Conservation (phyloP, 2,888 invertebrate species). For the Spilosoma lubricipeda region DNA sequence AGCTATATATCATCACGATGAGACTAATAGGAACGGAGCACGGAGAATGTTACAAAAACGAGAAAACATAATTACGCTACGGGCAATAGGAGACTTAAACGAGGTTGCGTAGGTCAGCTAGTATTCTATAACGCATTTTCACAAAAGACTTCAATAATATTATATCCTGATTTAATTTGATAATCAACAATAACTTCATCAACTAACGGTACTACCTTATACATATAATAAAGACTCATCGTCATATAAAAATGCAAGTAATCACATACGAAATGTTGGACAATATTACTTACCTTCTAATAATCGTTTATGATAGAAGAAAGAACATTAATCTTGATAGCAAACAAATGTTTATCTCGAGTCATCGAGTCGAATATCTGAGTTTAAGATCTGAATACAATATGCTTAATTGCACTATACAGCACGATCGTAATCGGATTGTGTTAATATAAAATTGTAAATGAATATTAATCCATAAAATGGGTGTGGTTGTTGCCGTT, state of each 20-base stretch:
- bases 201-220: background rate
- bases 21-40: too few species aligned
- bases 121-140: background rate
- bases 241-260: slow-evolving; percentile 43
- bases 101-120: too few species aligned
- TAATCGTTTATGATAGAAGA: slow-evolving; percentile 45
- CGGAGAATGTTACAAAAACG: too few species aligned
- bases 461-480: slow-evolving; percentile 23
- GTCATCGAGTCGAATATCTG: slow-evolving; percentile 67
- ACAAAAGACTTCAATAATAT: background rate
- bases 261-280: slow-evolving; percentile 39
- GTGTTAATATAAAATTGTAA: slow-evolving; percentile 41
- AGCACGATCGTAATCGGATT: slow-evolving; percentile 44
- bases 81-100: too few species aligned
- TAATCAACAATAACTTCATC: background rate
- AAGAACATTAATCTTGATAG: slow-evolving; percentile 64
- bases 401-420: slow-evolving; percentile 53
- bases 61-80: too few species aligned
- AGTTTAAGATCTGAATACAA: slow-evolving; percentile 59
- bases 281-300: slow-evolving; percentile 44
- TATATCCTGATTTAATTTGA: background rate
- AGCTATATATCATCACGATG: too few species aligned
- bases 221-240: background rate
- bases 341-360: slow-evolving; percentile 67
- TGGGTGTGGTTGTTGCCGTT: slow-evolving; percentile 13